Evolutionary conservation across 2,888 invertebrate species (phyloP).

Genomic region (Carterocephalus palaemon): DNA sequence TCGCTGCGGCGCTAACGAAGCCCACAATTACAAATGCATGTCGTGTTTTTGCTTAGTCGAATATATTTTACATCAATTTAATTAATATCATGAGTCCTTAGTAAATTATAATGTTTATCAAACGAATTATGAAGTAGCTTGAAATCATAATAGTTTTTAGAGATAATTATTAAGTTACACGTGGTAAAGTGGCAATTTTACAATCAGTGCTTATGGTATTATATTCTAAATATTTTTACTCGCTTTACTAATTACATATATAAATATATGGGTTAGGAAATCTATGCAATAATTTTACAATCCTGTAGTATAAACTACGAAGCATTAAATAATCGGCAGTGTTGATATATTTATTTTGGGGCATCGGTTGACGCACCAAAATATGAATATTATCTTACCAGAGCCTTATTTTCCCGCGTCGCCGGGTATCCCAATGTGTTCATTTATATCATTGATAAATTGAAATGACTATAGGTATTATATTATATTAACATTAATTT

Average conservation of each 20-base stretch:
- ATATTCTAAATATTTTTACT: constrained; percentile 13
- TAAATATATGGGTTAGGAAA: constrained; percentile 1
- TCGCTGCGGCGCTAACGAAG: too few species aligned
- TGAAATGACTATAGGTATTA: constrained; percentile 22
- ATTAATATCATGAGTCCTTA: too few species aligned
- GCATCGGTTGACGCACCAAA: constrained; percentile 9
- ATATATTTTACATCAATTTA: too few species aligned
- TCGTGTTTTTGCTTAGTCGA: too few species aligned
- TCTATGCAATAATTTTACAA: background rate
- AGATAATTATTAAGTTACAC: constrained; percentile 2
- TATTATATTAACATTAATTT: constrained; percentile 17
- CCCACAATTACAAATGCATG: background rate
- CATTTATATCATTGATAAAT: constrained; percentile 17
- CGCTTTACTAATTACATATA: background rate
- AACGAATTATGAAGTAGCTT: background rate
- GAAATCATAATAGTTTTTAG: background rate
- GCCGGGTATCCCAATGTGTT: constrained; percentile 26
- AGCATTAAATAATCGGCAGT: background rate
- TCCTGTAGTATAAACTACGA: constrained; percentile 5
- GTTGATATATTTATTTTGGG: constrained; percentile 11
- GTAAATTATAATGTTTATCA: constrained; percentile 1
- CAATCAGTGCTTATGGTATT: constrained; percentile 14
- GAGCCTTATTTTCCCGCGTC: constrained; percentile 11
- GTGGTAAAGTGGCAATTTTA: constrained; percentile 2
- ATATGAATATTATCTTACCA: constrained; percentile 17